Evolutionary conservation across 53 echinoderm and acorn worm species (phyloP), one percentile per base, ranked within the genome.

Genomic region (Pentamera pediparva): DNA sequence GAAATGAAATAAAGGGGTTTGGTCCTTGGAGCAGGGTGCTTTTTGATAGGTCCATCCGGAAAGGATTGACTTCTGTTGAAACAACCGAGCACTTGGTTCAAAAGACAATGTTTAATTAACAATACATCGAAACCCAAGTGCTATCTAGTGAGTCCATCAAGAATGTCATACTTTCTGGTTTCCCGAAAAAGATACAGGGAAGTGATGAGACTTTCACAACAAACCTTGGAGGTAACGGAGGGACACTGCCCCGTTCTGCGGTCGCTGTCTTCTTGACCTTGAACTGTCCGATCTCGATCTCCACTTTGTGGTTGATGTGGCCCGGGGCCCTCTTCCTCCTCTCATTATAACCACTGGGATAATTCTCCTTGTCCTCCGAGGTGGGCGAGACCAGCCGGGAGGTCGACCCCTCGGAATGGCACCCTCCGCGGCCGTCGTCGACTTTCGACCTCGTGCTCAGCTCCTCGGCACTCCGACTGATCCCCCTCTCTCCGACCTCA

Each of bases 161-260:
- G n/a, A n/a, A n/a, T n/a, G n/a, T n/a, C n/a, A n/a, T n/a, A n/a
- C n/a, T n/a, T n/a, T n/a, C n/a, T n/a, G n/a, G n/a, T n/a, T n/a
- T n/a, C n/a, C n/a, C n/a, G n/a, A n/a, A n/a, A n/a, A n/a, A n/a
- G n/a, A n/a, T n/a, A n/a, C n/a, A n/a, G n/a, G n/a, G n/a, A n/a
- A n/a, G n/a, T n/a, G n/a, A n/a, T n/a, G n/a, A n/a, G n/a, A n/a
- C n/a, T n/a, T n/a, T n/a, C n/a, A n/a, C 3, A 13, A 32, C 65
- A 65, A 65, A 96, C 98, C 98, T 91, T 80, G 91, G 98, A 51
- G 98, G 98, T 15, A 91, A 59, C 6, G 90, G 90, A 30, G 95
- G 95, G 6, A 88, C 82, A 29, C 81, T 58, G n/a, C 83, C 98
- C 32, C 83, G 63, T 34, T 65, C 71, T 18, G 69, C 40, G 29